A percentile compares a stretch with the other conserved stretches of the same genome.
phyloP scores from a whole-genome alignment of 2,888 invertebrate genomes.

The Eulithis testata region DNA sequence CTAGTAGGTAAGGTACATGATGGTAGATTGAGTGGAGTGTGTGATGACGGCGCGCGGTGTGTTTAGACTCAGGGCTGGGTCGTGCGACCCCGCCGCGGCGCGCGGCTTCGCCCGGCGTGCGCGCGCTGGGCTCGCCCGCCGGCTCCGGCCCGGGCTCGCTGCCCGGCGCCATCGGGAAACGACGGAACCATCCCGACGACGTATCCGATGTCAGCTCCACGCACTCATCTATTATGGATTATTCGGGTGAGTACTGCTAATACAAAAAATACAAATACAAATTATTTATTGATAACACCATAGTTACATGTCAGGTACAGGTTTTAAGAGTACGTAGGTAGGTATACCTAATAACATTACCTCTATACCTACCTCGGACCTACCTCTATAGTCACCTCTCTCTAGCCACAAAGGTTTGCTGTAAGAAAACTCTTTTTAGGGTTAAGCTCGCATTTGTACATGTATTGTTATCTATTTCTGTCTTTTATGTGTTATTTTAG shows the following conservation, averaged over 20 bases:
- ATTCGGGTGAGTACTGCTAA: conserved; percentile 87
- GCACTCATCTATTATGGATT: conserved; percentile 94
- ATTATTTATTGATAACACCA: no score
- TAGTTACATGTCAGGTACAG: no score
- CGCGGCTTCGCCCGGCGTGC: conserved; percentile 93
- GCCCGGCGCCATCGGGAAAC: conserved; percentile 94
- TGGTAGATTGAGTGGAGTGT: conserved; percentile 21
- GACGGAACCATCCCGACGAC: conserved; percentile 89
- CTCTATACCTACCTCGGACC: no score
- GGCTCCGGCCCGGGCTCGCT: conserved; percentile 87
- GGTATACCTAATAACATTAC: no score
- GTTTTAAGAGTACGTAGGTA: no score
- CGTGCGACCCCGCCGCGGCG: conserved; percentile 94
- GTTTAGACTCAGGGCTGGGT: conserved; percentile 94
- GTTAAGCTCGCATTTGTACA: no score
- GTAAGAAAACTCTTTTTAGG: no score
- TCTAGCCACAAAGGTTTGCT: no score
- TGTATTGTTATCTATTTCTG: no score
- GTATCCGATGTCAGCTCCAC: conserved; percentile 94
- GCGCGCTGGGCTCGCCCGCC: conserved; percentile 90
- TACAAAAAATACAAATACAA: no score
- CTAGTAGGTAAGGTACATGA: neutral
- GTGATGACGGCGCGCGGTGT: conserved; percentile 51
- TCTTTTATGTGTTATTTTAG: no score
- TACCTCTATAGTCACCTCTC: no score